Evolutionary conservation across 1,140 invertebrate species (phyloP).

Genomic region (Tribolium castaneum): DNA sequence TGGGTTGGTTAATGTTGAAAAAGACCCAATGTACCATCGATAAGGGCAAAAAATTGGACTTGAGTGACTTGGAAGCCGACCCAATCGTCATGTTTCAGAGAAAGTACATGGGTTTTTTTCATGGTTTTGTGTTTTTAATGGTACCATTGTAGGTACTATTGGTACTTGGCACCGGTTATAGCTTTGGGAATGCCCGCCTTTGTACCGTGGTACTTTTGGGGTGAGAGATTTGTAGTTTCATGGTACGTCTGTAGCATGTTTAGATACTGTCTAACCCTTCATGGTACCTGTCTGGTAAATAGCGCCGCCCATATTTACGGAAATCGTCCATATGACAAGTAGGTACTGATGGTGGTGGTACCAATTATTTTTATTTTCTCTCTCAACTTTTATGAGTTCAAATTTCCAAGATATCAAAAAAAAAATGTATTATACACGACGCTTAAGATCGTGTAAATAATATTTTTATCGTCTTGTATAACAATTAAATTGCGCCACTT

Average conservation of each 20-base stretch:
- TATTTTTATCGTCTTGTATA: no score
- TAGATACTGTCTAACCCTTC: slow-evolving; percentile 73
- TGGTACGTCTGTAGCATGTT: slow-evolving; percentile 70
- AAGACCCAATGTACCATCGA: slow-evolving; percentile 74
- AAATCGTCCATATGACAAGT: slow-evolving; percentile 78
- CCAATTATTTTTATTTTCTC: not conserved
- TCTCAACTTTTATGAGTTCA: no score
- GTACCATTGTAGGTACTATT: not conserved
- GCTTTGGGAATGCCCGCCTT: not conserved
- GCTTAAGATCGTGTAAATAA: no score
- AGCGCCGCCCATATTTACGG: slow-evolving; percentile 83
- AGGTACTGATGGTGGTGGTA: slow-evolving; percentile 60
- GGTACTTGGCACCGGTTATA: not conserved
- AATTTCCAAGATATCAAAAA: no score
- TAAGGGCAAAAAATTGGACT: slow-evolving; percentile 82
- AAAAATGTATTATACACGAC: no score
- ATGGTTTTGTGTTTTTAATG: not conserved
- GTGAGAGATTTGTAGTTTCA: slow-evolving; percentile 68
- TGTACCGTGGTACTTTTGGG: slow-evolving; percentile 50
- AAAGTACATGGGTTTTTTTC: slow-evolving; percentile 60
- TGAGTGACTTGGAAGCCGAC: slow-evolving; percentile 80
- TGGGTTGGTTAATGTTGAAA: slow-evolving; percentile 71
- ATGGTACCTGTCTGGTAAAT: slow-evolving; percentile 84
- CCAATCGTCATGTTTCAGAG: slow-evolving; percentile 74
- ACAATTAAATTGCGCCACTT: no score